Percentiles rank a stretch among this genome's conserved stretches.
These are phyloP conservation scores for Zenarchopterus dispar DNA, from an alignment of 2,797 vertebrate genomes.

Conservation along the genomic window DNA sequence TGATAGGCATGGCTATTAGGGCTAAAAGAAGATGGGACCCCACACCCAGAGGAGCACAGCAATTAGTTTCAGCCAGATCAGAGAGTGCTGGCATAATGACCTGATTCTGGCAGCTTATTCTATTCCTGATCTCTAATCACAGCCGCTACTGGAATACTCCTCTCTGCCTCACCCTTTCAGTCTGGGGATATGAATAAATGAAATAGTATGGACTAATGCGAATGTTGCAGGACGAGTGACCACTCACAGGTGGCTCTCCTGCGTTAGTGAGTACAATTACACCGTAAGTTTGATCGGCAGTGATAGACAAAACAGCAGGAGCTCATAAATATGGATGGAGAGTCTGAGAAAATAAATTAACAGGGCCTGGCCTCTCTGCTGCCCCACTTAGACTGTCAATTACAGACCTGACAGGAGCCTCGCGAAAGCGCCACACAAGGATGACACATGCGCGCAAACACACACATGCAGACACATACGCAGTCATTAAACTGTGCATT, in stretches of 20 bases:
- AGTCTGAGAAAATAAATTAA: constrained; percentile 97
- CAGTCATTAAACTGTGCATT: constrained; percentile 86
- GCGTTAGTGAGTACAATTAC: constrained; percentile 87
- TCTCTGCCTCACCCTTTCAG: constrained; percentile 24
- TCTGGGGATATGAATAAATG: constrained; percentile 69
- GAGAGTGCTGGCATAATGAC: constrained; percentile 73
- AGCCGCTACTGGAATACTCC: constrained; percentile 47
- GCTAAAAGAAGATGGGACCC: constrained; percentile 57
- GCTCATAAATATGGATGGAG: constrained; percentile 95
- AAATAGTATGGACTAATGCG: constrained; percentile 79
- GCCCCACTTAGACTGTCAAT: constrained; percentile 97
- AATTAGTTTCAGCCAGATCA: constrained; percentile 75
- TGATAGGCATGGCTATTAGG: constrained; percentile 63
- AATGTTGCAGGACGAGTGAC: constrained; percentile 71
- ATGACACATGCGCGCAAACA: constrained; percentile 60
- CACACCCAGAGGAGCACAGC: constrained; percentile 62
- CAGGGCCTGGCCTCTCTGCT: constrained; percentile 90
- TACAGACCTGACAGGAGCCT: constrained; percentile 89
- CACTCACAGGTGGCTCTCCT: constrained; percentile 80
- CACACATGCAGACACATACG: constrained; percentile 38
- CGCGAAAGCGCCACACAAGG: constrained; percentile 85
- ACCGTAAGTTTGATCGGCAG: constrained; percentile 89
- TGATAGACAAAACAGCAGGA: constrained; percentile 98
- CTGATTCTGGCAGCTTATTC: constrained; percentile 69
- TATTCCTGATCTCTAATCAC: constrained; percentile 65